phyloP scores from a whole-genome alignment of 1,140 invertebrate genomes.

The Diuraphis noxia region DNA sequence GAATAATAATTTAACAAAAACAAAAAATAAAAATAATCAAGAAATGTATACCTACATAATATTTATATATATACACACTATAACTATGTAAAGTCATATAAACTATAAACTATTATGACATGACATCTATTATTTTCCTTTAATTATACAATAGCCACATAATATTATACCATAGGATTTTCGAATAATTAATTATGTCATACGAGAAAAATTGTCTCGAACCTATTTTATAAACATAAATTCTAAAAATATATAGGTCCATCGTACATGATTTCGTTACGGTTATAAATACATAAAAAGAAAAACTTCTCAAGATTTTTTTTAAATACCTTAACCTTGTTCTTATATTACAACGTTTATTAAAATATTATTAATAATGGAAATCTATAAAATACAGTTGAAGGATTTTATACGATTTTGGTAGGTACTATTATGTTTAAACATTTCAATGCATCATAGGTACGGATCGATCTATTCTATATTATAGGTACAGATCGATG shows the following conservation, averaged over 20 bases:
- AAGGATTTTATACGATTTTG: not conserved
- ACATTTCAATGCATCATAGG: not conserved
- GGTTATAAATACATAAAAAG: not conserved
- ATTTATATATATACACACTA: not conserved
- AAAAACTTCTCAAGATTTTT: not conserved
- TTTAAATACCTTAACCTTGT: not conserved
- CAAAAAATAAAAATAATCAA: not conserved
- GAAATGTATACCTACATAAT: not conserved
- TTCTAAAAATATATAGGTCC: not conserved
- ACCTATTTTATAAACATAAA: not conserved
- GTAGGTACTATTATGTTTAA: not conserved
- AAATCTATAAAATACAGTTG: not conserved
- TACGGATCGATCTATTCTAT: not conserved
- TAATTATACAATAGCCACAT: not conserved
- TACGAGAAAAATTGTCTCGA: not conserved
- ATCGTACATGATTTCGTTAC: not conserved
- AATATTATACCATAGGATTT: not conserved
- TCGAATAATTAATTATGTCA: not conserved
- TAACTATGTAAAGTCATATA: not conserved
- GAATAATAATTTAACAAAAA: constrained; percentile 21
- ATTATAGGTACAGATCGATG: not conserved
- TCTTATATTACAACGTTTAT: not conserved
- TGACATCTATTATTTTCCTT: not conserved
- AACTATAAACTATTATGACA: too few species aligned
- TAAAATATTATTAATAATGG: not conserved